Percentiles rank a stretch among this genome's conserved stretches.
These are phyloP conservation scores for Steinernema feltiae DNA, from an alignment of 1,140 invertebrate genomes.

Conservation along the genomic window DNA sequence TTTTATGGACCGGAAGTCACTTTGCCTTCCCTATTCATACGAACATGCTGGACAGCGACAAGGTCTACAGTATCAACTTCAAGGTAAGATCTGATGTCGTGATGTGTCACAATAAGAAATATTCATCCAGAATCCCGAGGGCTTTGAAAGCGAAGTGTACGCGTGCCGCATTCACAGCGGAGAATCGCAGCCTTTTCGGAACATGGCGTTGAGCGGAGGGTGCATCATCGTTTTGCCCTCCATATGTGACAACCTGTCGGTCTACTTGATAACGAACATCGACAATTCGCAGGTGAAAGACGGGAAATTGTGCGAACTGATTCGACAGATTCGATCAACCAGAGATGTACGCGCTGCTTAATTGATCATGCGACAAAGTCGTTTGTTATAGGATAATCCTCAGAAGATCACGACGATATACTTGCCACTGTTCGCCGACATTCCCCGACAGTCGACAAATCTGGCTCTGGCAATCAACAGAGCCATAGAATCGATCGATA, in stretches of 20 bases:
- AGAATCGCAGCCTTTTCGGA: not conserved
- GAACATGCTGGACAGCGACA: not conserved
- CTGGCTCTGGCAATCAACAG: not conserved
- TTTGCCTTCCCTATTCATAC: not conserved
- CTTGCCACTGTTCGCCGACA: not conserved
- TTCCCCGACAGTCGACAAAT: not conserved
- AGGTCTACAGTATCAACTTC: not conserved
- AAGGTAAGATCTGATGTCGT: not conserved
- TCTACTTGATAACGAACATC: not conserved
- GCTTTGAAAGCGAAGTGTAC: not conserved
- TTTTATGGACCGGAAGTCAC: not conserved
- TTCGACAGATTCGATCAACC: not conserved
- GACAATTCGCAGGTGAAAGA: not conserved
- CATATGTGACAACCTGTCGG: not conserved
- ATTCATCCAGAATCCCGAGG: not conserved
- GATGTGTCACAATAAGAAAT: no score
- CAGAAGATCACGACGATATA: not conserved
- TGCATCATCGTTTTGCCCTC: not conserved
- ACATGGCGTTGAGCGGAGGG: not conserved
- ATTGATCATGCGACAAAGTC: not conserved
- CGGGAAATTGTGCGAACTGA: not conserved
- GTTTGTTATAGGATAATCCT: not conserved
- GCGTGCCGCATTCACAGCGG: not conserved
- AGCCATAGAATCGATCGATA: not conserved
- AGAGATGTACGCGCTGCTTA: not conserved